These are phyloP conservation scores for Numenius arquata DNA, from an alignment of 2,113 vertebrate species.

Conservation along the genomic window DNA sequence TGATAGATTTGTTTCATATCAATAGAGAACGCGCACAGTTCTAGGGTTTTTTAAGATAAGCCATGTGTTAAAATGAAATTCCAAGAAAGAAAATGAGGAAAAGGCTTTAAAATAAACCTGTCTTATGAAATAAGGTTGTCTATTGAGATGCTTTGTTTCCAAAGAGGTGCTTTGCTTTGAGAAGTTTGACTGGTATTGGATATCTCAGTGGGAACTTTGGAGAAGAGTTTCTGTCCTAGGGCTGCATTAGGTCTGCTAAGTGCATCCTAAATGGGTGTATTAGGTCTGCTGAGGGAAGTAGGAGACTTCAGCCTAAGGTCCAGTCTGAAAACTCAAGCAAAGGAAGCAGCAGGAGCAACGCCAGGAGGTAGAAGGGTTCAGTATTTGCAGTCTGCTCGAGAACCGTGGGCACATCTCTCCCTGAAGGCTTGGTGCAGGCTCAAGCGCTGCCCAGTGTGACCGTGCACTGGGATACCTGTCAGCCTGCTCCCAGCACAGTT, in stretches of 20 bases:
- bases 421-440: not conserved
- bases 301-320: not conserved
- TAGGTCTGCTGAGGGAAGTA: not conserved
- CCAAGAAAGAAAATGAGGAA: not conserved
- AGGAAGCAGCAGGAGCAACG: not conserved
- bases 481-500: fast-evolving
- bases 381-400: fast-evolving
- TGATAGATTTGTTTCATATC: not conserved
- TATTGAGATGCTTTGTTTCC: not conserved
- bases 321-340: not conserved
- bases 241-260: not conserved
- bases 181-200: not conserved
- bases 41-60: not conserved
- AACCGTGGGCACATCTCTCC: not conserved
- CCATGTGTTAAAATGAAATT: not conserved
- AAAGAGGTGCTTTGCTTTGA: not conserved
- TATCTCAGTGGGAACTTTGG: not conserved
- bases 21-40: not conserved
- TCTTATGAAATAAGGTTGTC: not conserved
- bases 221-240: not conserved
- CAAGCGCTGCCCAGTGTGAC: fast-evolving
- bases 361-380: not conserved
- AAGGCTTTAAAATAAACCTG: not conserved
- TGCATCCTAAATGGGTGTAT: not conserved
- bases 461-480: fast-evolving